These are phyloP conservation scores for Temnopleurus reevesii DNA, from an alignment of 53 echinoderm and acorn worm species.

Conservation along the genomic window DNA sequence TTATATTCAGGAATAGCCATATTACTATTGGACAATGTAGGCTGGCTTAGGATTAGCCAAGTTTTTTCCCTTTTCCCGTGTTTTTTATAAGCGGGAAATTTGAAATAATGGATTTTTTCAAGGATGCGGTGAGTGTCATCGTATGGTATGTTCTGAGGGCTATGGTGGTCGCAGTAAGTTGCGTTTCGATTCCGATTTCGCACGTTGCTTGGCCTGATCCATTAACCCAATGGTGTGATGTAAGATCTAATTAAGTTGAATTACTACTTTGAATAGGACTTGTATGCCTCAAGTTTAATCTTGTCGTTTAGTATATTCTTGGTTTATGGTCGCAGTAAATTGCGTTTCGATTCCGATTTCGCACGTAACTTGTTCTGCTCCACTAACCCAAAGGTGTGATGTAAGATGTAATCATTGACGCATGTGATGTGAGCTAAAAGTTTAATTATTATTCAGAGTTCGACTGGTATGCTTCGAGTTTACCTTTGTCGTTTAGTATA, in stretches of 20 bases:
- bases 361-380: not conserved
- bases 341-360: not conserved
- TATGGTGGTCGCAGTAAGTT: slow-evolving; percentile 44
- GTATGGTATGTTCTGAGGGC: slow-evolving; percentile 49
- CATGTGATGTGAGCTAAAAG: too few relatives aligned
- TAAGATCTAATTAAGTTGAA: too few relatives aligned
- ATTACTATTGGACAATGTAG: slow-evolving; percentile 1
- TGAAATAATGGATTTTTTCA: slow-evolving; percentile 44
- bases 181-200: not conserved
- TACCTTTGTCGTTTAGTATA: slow-evolving; percentile 21
- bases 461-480: too few relatives aligned
- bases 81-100: not conserved
- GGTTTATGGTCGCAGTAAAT: slow-evolving; percentile 38
- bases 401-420: too few relatives aligned
- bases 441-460: too few relatives aligned
- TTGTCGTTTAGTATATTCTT: slow-evolving; percentile 34
- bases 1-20: not conserved
- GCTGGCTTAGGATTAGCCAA: not conserved
- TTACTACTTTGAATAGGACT: too few relatives aligned
- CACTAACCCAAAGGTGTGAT: not conserved
- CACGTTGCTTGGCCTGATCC: slow-evolving; percentile 19
- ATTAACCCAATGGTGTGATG: not conserved
- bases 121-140: slow-evolving; percentile 43
- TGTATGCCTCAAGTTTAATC: too few relatives aligned
- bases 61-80: not conserved